Conservation (phyloP, 2,888 invertebrate genomes). For the Lepidochitona cinerea region DNA sequence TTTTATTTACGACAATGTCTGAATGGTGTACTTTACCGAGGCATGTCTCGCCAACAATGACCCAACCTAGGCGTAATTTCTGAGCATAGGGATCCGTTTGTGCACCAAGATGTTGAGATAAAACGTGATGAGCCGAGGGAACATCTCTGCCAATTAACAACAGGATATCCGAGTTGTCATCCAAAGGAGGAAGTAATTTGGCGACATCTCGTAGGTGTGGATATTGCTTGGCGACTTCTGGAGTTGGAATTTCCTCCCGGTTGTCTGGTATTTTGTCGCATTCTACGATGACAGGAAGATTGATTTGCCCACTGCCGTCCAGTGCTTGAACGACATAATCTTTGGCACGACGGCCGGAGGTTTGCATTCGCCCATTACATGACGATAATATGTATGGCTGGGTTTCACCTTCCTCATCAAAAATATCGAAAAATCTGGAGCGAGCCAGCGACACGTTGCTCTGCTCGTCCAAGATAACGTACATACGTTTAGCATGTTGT, state of each 20-base stretch:
- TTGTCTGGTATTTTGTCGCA: slow-evolving; percentile 4
- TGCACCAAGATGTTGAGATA: slow-evolving; percentile 10
- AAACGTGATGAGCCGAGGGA: slow-evolving; percentile 21
- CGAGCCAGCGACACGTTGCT: neutral
- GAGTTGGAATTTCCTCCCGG: slow-evolving; percentile 14
- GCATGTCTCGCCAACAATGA: slow-evolving; percentile 28
- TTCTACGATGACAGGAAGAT: neutral
- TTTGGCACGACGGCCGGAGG: neutral
- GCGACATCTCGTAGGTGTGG: slow-evolving; percentile 8
- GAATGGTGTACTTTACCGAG: no score
- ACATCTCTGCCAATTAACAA: slow-evolving; percentile 26
- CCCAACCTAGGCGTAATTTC: slow-evolving; percentile 19
- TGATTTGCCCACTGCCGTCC: neutral
- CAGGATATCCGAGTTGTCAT: slow-evolving; percentile 4
- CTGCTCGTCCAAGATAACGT: neutral
- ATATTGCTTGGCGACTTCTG: slow-evolving; percentile 14
- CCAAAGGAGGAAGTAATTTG: slow-evolving; percentile 8
- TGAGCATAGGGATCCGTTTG: slow-evolving; percentile 14
- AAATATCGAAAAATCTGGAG: neutral
- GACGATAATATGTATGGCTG: neutral
- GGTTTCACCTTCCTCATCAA: neutral
- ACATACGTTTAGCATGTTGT: neutral
- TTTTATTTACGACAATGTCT: no score
- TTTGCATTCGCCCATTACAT: neutral
- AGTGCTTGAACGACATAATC: neutral